phyloP scores from a whole-genome alignment of 2,888 invertebrate genomes.

The Dryocosmus kuriphilus region DNA sequence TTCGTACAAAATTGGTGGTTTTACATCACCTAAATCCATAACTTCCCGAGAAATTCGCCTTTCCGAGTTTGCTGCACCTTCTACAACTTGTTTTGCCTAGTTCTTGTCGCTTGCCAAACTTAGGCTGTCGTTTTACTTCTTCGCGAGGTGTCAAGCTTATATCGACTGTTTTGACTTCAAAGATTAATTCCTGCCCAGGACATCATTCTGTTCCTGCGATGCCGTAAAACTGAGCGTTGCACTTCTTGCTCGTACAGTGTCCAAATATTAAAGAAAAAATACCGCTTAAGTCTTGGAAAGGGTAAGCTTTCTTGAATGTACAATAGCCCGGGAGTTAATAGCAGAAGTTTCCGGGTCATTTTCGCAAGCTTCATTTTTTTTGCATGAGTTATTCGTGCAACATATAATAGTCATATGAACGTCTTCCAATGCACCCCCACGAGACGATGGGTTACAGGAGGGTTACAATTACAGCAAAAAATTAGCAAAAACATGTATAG shows the following conservation, averaged over 20 bases:
- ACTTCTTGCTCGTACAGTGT: neutral
- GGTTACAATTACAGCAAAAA: no score
- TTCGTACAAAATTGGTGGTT: neutral
- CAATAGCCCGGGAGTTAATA: no score
- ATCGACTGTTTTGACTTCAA: neutral
- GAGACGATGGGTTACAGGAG: no score
- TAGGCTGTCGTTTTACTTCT: neutral
- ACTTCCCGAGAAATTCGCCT: neutral
- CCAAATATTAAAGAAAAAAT: neutral
- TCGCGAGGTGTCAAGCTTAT: neutral
- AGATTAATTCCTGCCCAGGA: neutral
- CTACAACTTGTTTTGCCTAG: neutral
- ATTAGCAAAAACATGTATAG: no score
- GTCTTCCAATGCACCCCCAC: no score
- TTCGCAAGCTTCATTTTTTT: no score
- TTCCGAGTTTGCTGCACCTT: neutral
- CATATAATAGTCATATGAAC: no score
- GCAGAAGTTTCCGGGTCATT: no score
- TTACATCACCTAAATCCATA: neutral
- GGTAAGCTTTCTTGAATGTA: neutral
- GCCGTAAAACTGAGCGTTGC: neutral
- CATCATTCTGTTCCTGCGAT: neutral
- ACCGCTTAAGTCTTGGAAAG: neutral
- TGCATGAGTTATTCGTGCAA: no score
- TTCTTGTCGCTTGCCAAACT: neutral